These are phyloP conservation scores for Carassius gibelio DNA, from an alignment of 2,113 vertebrate species.

Conservation along the genomic window DNA sequence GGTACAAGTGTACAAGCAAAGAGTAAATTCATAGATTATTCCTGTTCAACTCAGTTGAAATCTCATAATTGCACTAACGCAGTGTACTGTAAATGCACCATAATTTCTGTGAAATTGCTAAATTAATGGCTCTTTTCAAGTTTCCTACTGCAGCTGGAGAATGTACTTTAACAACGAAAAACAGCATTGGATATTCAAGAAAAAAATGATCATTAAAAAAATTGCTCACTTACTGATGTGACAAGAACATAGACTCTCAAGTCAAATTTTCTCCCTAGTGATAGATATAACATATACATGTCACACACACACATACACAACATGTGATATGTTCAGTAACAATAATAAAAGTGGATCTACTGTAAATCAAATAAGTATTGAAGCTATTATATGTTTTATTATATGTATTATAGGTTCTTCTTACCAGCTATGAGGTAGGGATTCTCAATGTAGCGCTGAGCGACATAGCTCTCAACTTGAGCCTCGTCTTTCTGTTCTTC, in stretches of 20 bases:
- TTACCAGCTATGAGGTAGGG: constrained; percentile 89
- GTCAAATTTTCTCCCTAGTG: constrained; percentile 85
- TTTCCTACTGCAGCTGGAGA: background rate
- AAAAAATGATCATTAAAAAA: background rate
- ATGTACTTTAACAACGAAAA: background rate
- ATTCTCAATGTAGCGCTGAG: constrained; percentile 88
- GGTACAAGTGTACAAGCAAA: background rate
- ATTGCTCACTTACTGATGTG: constrained; percentile 75
- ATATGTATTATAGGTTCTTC: background rate
- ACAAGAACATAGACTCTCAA: constrained; percentile 85
- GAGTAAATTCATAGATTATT: too few relatives aligned
- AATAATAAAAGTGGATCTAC: background rate
- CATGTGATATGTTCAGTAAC: background rate
- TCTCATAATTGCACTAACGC: background rate
- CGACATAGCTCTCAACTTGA: constrained; percentile 87
- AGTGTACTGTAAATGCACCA: background rate
- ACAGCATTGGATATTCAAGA: background rate
- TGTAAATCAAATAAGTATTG: background rate
- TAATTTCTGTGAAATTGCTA: background rate
- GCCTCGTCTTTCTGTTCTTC: constrained; percentile 86
- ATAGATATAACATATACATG: constrained; percentile 35
- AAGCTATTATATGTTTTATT: too few relatives aligned
- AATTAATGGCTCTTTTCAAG: background rate
- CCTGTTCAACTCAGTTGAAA: background rate
- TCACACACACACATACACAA: background rate